Percentiles rank a stretch among this genome's conserved stretches.
Conservation (phyloP, 64 coral and sea anemone genomes). For the Pocillopora verrucosa region DNA sequence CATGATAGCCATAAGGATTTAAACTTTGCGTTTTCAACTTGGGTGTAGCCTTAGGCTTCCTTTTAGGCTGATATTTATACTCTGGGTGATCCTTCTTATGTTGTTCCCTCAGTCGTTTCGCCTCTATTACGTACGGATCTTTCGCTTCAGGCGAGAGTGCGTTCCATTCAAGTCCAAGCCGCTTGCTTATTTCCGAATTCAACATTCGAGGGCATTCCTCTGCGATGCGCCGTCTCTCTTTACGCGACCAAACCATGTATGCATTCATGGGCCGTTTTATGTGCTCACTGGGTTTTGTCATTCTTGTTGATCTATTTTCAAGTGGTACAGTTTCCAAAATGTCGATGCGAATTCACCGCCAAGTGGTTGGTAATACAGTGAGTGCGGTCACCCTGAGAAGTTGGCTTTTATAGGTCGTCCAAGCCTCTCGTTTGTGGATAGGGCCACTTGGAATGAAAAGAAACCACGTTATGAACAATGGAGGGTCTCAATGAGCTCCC, state of each 20-base stretch:
- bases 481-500: constrained; percentile 77
- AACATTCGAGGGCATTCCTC: constrained; percentile 98
- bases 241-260: constrained; percentile 99
- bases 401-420: constrained; percentile 51
- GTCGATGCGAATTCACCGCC: not conserved
- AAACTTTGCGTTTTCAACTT: constrained; percentile 80
- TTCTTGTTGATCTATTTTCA: constrained; percentile 28
- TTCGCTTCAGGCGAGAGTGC: constrained; percentile 84
- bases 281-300: constrained; percentile 93
- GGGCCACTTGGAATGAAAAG: constrained; percentile 67
- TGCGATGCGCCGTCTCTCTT: constrained; percentile 89
- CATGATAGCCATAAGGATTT: constrained; percentile 74
- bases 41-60: constrained; percentile 83
- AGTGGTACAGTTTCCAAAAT: constrained; percentile 33
- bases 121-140: constrained; percentile 92
- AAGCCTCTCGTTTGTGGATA: constrained; percentile 44
- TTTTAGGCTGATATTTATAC: constrained; percentile 96
- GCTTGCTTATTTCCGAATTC: constrained; percentile 98
- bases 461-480: constrained; percentile 84
- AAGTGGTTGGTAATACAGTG: constrained; percentile 11
- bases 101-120: constrained; percentile 79
- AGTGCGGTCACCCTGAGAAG: constrained; percentile 26
- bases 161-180: constrained; percentile 96
- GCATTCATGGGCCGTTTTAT: constrained; percentile 99
- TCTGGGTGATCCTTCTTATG: constrained; percentile 98